Evolutionary conservation across 2,113 vertebrate genomes (phyloP).

Genomic region (Meleagris gallopavo): DNA sequence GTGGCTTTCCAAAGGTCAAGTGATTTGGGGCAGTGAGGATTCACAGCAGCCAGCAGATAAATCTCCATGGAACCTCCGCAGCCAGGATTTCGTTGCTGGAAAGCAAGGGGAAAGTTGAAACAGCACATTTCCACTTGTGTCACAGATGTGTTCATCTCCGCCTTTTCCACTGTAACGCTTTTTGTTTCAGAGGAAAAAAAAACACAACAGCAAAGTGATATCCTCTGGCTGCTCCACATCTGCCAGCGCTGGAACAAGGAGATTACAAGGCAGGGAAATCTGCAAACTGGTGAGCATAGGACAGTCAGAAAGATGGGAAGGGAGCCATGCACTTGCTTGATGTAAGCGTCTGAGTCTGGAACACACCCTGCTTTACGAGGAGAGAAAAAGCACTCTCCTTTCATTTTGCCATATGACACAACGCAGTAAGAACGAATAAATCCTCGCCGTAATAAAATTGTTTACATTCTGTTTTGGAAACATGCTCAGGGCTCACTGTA

Average conservation of each 20-base stretch:
- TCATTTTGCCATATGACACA: not conserved
- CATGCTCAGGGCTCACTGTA: not conserved
- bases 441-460: conserved; percentile 3
- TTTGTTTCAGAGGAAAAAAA: not conserved
- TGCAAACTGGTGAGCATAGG: accelerated
- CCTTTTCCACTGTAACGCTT: accelerated
- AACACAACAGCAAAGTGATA: accelerated
- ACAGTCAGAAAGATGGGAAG: not conserved
- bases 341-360: not conserved
- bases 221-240: not conserved
- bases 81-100: not conserved
- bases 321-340: conserved; percentile 33
- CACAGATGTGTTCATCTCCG: accelerated
- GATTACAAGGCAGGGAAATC: not conserved
- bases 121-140: not conserved
- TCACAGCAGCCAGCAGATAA: not conserved
- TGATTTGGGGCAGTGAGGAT: not conserved
- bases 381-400: not conserved
- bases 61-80: accelerated
- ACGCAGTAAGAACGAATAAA: not conserved
- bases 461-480: conserved; percentile 58
- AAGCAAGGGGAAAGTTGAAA: not conserved
- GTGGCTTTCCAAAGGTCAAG: not conserved
- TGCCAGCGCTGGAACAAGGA: not conserved
- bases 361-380: conserved; percentile 56